These are phyloP conservation scores for Glossophaga mutica DNA, from an alignment of 2,797 vertebrate genomes.

Conservation along the genomic window DNA sequence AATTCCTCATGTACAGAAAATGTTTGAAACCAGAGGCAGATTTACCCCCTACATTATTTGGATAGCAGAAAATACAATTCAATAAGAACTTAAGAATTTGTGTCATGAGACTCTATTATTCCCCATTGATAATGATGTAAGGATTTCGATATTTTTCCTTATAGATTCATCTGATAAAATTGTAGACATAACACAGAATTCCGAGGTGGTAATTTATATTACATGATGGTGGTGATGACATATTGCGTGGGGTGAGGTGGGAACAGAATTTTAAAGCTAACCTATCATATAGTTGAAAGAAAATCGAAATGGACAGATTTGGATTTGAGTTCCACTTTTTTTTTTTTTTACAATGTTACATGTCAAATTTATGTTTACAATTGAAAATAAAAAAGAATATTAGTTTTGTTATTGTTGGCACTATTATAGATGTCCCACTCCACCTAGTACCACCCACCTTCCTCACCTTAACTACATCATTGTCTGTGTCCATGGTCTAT, in stretches of 20 bases:
- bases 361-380: background rate
- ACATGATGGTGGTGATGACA: background rate
- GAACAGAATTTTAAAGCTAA: background rate
- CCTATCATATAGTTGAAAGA: background rate
- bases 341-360: background rate
- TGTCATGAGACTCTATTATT: background rate
- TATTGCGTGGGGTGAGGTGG: background rate
- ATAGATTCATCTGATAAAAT: background rate
- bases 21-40: background rate
- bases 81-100: background rate
- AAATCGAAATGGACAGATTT: background rate
- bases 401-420: background rate
- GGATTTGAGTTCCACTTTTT: background rate
- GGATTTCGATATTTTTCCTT: constrained; percentile 10
- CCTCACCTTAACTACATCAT: background rate
- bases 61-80: background rate
- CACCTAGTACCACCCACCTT: background rate
- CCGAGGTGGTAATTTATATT: background rate
- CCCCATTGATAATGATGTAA: background rate
- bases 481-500: background rate
- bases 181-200: background rate
- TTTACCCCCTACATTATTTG: background rate
- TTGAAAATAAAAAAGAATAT: background rate
- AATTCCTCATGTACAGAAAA: background rate
- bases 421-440: background rate